Base-by-base conservation (phyloP, 2,888 invertebrate species). In the Cryptocheilus praepositus region DNA sequence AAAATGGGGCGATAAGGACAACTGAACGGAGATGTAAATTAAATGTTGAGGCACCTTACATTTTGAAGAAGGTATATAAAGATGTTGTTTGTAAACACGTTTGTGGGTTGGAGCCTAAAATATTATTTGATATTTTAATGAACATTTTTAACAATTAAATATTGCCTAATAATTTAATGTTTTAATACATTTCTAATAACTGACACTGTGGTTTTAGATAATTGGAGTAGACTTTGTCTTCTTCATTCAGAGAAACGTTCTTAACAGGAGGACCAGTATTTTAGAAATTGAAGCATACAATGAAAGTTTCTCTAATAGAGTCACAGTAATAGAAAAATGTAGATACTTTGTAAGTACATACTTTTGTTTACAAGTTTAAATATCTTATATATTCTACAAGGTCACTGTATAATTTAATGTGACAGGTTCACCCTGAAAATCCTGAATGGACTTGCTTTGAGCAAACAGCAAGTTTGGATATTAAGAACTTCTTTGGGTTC, bases 371-470 rank as follows among this genome's bases (percentile, higher is more conserved):
- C 19, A 45, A 53, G 22, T 55, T 36, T 36, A 16, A 18, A 44
- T 46, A 46, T 13, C 1, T 19, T 19, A 13, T 13, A 46, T 46
- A 22, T 57, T 28, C 66, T 3, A 44, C 0, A n/a, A 13, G 36
- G 11, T 60, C 51, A 51, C 22, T 52, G n/a, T 65, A 18, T 36
- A 25, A 22, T 46, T 56, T 49, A 13, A 25, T 18, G 21, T 21
- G 16, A 5, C 85, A 96, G 96, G 94, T 96, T 15, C 97, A 98
- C 89, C 96, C 97, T 0, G 98, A 98, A 84, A 98, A 98, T 89
- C 89, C 94, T 0, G 93, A 95, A 53, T 98, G 98, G 98, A 98
- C 98, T 0, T 98, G 98, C 86, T 98, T 98, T 90, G 98, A 98
- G 89, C 98, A 98, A 90, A 93, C 93, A 63, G 98, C 98, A 21